phyloP scores from a whole-genome alignment of 2,888 invertebrate genomes.

The Desoria tigrina region DNA sequence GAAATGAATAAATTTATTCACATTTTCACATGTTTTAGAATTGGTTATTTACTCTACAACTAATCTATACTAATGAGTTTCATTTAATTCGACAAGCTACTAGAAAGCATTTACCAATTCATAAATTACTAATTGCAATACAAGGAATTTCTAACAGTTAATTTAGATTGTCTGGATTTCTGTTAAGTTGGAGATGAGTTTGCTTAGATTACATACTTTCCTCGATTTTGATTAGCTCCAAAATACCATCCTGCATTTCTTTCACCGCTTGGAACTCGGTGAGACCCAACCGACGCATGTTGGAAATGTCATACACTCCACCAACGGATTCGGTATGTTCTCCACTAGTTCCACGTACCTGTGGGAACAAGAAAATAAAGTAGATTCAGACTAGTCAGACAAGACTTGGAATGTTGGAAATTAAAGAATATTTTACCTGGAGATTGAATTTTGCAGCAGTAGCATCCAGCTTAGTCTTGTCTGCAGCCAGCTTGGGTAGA shows the following conservation, averaged over 20 bases:
- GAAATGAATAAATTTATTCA: too few species aligned
- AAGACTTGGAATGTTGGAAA: not conserved
- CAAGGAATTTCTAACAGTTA: too few species aligned
- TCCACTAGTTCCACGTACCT: constrained; percentile 58
- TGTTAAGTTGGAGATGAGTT: not conserved
- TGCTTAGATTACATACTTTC: constrained; percentile 54
- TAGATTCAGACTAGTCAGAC: not conserved
- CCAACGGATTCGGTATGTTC: constrained; percentile 61
- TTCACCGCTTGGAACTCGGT: constrained; percentile 61
- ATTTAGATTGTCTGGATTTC: too few species aligned
- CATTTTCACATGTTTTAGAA: too few species aligned
- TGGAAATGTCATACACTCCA: constrained; percentile 61
- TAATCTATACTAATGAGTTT: too few species aligned
- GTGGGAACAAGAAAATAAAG: too few species aligned
- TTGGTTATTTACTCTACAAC: too few species aligned
- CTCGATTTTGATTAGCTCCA: constrained; percentile 60
- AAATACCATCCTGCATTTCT: constrained; percentile 61
- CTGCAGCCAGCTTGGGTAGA: constrained; percentile 60
- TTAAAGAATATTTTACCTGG: constrained; percentile 56
- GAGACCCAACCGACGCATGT: constrained; percentile 61
- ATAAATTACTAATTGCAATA: too few species aligned
- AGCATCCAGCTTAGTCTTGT: constrained; percentile 58
- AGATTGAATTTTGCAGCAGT: constrained; percentile 61
- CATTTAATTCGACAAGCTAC: too few species aligned
- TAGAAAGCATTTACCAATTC: too few species aligned